Base-by-base conservation (phyloP, 2,888 invertebrate genomes). In the Apamea crenata region DNA sequence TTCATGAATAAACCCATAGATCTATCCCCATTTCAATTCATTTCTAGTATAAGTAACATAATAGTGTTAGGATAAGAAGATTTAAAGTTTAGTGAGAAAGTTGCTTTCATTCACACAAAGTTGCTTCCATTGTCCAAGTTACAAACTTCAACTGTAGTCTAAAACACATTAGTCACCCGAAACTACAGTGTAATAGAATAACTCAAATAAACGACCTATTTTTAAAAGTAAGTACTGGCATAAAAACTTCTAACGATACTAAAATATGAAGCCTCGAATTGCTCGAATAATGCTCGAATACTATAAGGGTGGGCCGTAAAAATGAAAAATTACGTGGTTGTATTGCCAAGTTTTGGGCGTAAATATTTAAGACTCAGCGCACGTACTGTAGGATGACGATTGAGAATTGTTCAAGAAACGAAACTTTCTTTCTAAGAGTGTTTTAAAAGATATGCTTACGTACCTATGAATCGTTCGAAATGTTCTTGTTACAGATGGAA, bases 321-420 rank as follows among this genome's bases (percentile, higher is more conserved):
- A 82, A 74, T 84, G 74, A 86, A 81, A 84, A 77, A 80, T 56
- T 72, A 79, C 87, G 84, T 86, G 74, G 47, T 32, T 69, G 29
- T 77, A 50, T 61, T 86, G 70, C 77, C 77, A 84, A 84, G 67
- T 71, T 67, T 59, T 29, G 40, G 63, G 16, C 53, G 63, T 65
- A 73, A 63, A 83, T 78, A 50, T 79, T 81, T 73, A 50, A n/a
- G 32, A 81, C 1, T 16, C 67, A 0, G 56, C 12, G 3, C 76
- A 87, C 81, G 88, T 81, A 67, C 32, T 50, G 14, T 12, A 14
- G 12, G 53, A 76, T 71, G 74, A 72, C 69, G n/a, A 70, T 74
- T 87, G 71, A 29, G 59, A 80, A 82, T 65, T 66, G 44, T 77
- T 80, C 29, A 50, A n/a, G n/a, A 53, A 70, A 78, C 47, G 6